Evolutionary conservation across 2,888 invertebrate genomes (phyloP), one percentile per base, ranked within the genome.

Genomic region (Anagyrus pseudococci): DNA sequence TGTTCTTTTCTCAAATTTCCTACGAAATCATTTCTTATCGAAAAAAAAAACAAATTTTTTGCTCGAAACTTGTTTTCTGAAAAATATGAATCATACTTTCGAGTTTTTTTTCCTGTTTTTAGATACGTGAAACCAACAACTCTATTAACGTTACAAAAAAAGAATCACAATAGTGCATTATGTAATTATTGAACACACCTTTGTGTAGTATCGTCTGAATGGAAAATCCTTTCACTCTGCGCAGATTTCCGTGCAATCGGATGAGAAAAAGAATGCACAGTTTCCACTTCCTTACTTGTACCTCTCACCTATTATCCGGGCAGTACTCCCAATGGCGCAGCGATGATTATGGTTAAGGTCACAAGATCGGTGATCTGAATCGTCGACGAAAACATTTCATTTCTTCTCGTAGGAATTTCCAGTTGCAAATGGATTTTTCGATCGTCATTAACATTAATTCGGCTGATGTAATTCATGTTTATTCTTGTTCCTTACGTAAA

Each of bases 391-490:
- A 13, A 15, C 19, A 17, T 37, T 23, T 41, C 17, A 43, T 29
- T 17, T n/a, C 20, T 20, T 29, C 20, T 33, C 26, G 17, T 20
- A 8, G 22, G 25, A 2, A 20, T 33, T 23, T 29, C 13, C 19
- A 52, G 46, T 25, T 53, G 13, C 15, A 15, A 13, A 10, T 2
- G 7, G 29, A 53, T 8, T 26, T 17, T 19, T 17, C 26, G 44
- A n/a, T 56, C 48, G 4, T 48, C 40, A 33, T 15, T n/a, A 20
- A n/a, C 33, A 23, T 41, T 40, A 43, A 43, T 48, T 37, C 46
- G 23, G 47, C 29, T 46, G 47, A 47, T 52, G 46, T 41, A 43
- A 53, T 41, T 47, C 62, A 57, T 62, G 19, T 56, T 62, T 57
- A 53, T 46, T 46, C 49, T 50, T 23, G 37, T 23, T 22, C 44